phyloP scores from a whole-genome alignment of 2,797 vertebrate genomes.

The Diplodus puntazzo region DNA sequence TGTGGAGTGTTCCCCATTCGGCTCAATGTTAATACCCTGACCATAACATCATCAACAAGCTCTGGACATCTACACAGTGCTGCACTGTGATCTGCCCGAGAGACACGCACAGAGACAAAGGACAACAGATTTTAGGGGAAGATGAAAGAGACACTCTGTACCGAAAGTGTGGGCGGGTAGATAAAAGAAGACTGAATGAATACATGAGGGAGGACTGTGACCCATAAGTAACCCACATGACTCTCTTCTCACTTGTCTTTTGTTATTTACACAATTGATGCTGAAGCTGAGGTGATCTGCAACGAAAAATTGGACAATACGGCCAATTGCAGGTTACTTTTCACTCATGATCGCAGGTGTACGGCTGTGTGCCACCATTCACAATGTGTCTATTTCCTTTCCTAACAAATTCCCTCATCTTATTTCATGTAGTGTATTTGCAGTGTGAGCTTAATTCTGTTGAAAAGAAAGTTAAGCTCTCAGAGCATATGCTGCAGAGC shows the following conservation, averaged over 20 bases:
- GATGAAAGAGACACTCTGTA: constrained; percentile 53
- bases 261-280: constrained; percentile 7
- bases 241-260: neutral
- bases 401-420: neutral
- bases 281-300: neutral
- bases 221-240: constrained; percentile 19
- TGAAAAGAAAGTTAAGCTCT: neutral
- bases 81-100: constrained; percentile 46
- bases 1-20: constrained; percentile 78
- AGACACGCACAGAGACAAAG: constrained; percentile 39
- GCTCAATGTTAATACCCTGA: constrained; percentile 61
- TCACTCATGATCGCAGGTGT: neutral
- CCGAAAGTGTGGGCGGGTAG: constrained; percentile 43
- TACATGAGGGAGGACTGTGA: constrained; percentile 32
- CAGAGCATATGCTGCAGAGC: neutral
- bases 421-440: neutral
- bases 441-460: neutral
- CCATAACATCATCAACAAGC: constrained; percentile 75
- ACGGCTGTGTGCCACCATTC: neutral
- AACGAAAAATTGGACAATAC: neutral
- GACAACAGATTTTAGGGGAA: constrained; percentile 47
- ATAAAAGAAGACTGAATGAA: constrained; percentile 39
- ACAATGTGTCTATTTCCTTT: neutral
- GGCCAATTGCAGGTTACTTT: neutral
- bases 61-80: constrained; percentile 43